phyloP scores from a whole-genome alignment of 1,140 invertebrate genomes.

The Lineus longissimus region DNA sequence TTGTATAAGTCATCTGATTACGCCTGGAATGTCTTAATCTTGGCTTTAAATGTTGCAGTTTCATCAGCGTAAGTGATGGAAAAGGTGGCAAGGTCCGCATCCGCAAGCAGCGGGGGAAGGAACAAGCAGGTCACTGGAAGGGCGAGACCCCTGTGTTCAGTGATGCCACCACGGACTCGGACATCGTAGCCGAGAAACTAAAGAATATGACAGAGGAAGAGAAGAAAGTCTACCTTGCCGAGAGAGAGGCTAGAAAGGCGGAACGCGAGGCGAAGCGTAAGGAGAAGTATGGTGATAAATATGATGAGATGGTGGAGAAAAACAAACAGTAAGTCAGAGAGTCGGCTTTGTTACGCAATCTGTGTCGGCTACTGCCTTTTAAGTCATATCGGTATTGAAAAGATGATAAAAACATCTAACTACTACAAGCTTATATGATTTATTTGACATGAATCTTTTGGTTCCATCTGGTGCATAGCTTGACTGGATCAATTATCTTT shows the following conservation, averaged over 20 bases:
- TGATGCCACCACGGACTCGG: slow-evolving; percentile 43
- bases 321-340: slow-evolving; percentile 40
- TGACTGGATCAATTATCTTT: too few relatives aligned
- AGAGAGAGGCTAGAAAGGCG: slow-evolving; percentile 34
- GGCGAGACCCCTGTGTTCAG: slow-evolving; percentile 28
- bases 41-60: neutral
- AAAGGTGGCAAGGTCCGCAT: slow-evolving; percentile 22
- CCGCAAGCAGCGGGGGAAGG: slow-evolving; percentile 18
- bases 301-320: slow-evolving; percentile 47
- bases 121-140: slow-evolving; percentile 16
- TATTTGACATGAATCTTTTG: too few relatives aligned
- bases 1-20: too few relatives aligned
- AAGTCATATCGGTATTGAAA: neutral
- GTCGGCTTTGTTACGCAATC: neutral
- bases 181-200: slow-evolving; percentile 40
- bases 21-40: too few relatives aligned
- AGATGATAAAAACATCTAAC: neutral
- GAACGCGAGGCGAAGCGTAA: slow-evolving; percentile 39
- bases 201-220: slow-evolving; percentile 52
- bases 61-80: slow-evolving; percentile 14
- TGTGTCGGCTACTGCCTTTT: neutral
- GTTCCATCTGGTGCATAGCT: too few relatives aligned
- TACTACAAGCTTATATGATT: neutral
- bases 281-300: slow-evolving; percentile 53
- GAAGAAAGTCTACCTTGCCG: slow-evolving; percentile 40